phyloP scores from a whole-genome alignment of 1,140 invertebrate species.

The Halesus radiatus region DNA sequence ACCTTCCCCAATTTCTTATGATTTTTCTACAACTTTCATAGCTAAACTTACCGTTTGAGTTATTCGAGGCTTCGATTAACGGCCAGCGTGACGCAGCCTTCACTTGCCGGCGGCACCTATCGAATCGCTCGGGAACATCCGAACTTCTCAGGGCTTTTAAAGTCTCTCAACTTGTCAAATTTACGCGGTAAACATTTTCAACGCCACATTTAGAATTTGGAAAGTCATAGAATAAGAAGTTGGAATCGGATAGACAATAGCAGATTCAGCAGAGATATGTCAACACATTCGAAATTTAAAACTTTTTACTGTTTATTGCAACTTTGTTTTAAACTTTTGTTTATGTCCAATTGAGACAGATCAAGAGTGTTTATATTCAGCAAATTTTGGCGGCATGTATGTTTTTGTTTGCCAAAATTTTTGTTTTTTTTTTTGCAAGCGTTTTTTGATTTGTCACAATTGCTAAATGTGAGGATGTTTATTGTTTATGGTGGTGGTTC shows the following conservation, averaged over 20 bases:
- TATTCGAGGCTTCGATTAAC: conserved; percentile 6
- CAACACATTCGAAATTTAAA: conserved; percentile 20
- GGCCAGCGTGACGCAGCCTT: conserved; percentile 27
- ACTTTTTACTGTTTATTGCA: conserved; percentile 25
- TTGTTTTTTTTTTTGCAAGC: neutral
- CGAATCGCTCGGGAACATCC: conserved; percentile 13
- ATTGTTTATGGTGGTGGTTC: conserved; percentile 22
- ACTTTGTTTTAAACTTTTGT: conserved; percentile 26
- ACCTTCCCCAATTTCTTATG: neutral
- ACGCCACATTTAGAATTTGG: conserved; percentile 26
- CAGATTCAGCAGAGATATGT: neutral
- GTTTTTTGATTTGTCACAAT: conserved; percentile 5
- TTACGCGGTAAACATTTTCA: conserved; percentile 31
- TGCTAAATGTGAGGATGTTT: neutral
- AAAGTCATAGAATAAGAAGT: conserved; percentile 13
- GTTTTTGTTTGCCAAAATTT: conserved; percentile 1
- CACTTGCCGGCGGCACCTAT: conserved; percentile 50
- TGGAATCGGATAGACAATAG: neutral
- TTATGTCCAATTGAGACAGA: neutral
- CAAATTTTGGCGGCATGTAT: neutral
- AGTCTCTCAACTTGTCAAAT: conserved; percentile 29
- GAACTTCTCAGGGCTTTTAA: conserved; percentile 12
- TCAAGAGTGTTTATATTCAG: neutral
- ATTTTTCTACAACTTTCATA: conserved; percentile 40
- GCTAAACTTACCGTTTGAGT: conserved; percentile 44